A percentile compares a stretch with the other conserved stretches of the same genome.
These are phyloP conservation scores for Brachylomia viminalis DNA, from an alignment of 2,888 invertebrate species.

Conservation along the genomic window DNA sequence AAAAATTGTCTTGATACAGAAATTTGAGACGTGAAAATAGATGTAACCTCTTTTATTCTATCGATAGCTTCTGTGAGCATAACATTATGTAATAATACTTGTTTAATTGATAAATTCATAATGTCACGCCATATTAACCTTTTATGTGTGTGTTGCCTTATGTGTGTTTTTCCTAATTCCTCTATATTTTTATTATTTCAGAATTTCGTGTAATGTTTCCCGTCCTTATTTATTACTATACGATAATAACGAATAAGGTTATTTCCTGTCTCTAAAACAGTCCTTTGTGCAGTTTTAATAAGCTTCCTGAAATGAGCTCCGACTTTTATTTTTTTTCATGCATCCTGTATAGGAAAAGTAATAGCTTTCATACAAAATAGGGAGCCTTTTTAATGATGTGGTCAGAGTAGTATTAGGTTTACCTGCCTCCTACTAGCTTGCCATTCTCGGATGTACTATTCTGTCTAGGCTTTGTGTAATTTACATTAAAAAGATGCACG, in stretches of 20 bases:
- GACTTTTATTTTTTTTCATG: conserved; percentile 37
- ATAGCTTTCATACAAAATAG: conserved; percentile 42
- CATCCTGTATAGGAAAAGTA: conserved; percentile 28
- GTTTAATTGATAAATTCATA: background rate
- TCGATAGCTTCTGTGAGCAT: background rate
- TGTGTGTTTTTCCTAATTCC: conserved; percentile 8
- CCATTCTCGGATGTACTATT: background rate
- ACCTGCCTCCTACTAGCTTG: background rate
- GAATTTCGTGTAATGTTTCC: background rate
- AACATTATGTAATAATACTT: background rate
- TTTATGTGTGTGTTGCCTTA: background rate
- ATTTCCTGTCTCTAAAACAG: background rate
- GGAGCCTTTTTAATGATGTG: conserved; percentile 35
- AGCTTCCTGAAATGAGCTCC: conserved; percentile 9
- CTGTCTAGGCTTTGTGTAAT: background rate
- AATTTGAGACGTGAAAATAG: background rate
- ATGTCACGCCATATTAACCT: background rate
- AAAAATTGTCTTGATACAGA: background rate
- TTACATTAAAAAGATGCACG: background rate
- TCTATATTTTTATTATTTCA: background rate
- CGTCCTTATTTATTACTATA: background rate
- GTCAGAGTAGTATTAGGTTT: conserved; percentile 21
- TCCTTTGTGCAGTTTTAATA: conserved; percentile 23
- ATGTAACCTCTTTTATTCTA: background rate
- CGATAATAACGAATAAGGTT: background rate